These are phyloP conservation scores for Cherax quadricarinatus DNA, from an alignment of 1,140 invertebrate genomes.

Conservation along the genomic window DNA sequence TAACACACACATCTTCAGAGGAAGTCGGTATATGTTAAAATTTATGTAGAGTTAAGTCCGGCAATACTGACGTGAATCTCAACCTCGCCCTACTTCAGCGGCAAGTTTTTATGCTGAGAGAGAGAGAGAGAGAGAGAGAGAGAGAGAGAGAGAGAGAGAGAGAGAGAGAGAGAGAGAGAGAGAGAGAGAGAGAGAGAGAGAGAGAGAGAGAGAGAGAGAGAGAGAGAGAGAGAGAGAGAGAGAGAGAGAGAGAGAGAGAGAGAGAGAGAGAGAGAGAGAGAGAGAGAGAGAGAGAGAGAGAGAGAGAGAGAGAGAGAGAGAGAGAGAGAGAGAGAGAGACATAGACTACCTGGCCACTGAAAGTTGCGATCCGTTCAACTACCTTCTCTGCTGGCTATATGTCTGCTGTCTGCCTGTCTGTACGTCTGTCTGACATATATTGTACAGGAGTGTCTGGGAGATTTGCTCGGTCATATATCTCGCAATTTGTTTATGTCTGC, in stretches of 20 bases:
- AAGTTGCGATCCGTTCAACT: no score
- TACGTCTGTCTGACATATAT: no score
- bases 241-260: conserved; percentile 18
- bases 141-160: conserved; percentile 27
- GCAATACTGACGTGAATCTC: no score
- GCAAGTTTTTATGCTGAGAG: not conserved
- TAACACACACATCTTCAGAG: no score
- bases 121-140: not conserved
- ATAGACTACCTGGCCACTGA: not conserved
- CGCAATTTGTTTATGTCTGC: no score
- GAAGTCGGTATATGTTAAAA: no score
- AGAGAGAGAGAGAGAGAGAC: not conserved
- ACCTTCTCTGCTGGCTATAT: no score
- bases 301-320: conserved; percentile 22
- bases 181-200: not conserved
- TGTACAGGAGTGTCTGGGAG: no score
- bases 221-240: conserved; percentile 7
- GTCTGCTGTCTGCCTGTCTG: no score
- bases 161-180: conserved; percentile 15
- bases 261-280: not conserved
- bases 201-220: conserved; percentile 2
- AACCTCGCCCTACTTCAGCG: no score
- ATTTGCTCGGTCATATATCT: no score
- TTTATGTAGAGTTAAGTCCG: no score
- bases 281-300: conserved; percentile 21